Conservation (phyloP, 1,140 invertebrate genomes). For the Thrips palmi region DNA sequence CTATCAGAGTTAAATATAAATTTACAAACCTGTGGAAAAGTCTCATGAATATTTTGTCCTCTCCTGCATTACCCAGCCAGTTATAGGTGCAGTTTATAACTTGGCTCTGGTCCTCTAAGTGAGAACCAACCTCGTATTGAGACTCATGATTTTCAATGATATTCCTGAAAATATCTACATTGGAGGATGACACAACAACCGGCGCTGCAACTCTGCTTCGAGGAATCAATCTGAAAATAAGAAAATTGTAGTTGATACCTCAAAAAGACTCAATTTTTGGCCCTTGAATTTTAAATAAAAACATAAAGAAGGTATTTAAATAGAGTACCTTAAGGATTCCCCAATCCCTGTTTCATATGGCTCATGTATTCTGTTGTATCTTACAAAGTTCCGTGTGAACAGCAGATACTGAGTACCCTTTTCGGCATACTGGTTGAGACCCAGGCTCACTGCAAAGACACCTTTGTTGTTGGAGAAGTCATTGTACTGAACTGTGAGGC, state of each 20-base stretch:
- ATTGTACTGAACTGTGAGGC: slow-evolving; percentile 69
- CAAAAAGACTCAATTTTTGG: no score
- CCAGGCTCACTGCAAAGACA: slow-evolving; percentile 68
- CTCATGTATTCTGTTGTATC: slow-evolving; percentile 73
- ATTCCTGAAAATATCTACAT: slow-evolving; percentile 78
- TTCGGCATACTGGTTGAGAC: slow-evolving; percentile 68
- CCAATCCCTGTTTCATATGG: slow-evolving; percentile 66
- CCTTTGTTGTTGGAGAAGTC: slow-evolving; percentile 76
- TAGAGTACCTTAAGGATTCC: slow-evolving; percentile 31
- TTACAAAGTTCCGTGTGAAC: slow-evolving; percentile 78
- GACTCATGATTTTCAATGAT: slow-evolving; percentile 82
- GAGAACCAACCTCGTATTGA: slow-evolving; percentile 85
- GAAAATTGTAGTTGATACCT: slow-evolving; percentile 5
- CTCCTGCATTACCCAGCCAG: slow-evolving; percentile 70
- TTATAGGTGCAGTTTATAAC: slow-evolving; percentile 87
- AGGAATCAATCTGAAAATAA: slow-evolving; percentile 40
- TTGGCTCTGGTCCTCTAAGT: slow-evolving; percentile 84
- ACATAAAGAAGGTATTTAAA: no score
- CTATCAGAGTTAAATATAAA: background rate
- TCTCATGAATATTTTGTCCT: slow-evolving; percentile 56
- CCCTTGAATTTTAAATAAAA: no score
- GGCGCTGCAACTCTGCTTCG: slow-evolving; percentile 76
- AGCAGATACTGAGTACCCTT: slow-evolving; percentile 55
- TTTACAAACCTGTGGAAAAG: slow-evolving; percentile 53
- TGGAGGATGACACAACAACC: slow-evolving; percentile 75